These are phyloP conservation scores for Yponomeuta malinellus DNA, from an alignment of 2,888 invertebrate genomes.

Conservation along the genomic window DNA sequence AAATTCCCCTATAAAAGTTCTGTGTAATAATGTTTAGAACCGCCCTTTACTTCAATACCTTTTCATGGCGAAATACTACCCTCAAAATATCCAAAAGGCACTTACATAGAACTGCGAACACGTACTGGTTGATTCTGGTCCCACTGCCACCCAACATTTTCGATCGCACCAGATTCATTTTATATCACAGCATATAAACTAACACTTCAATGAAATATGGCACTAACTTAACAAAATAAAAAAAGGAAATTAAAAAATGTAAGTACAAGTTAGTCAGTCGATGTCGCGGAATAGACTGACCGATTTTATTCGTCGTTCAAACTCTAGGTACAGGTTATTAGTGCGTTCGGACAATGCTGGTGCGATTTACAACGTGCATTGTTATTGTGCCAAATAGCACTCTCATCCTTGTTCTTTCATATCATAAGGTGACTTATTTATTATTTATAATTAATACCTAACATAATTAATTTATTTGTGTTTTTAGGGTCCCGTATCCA, in stretches of 20 bases:
- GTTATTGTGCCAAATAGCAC: not conserved
- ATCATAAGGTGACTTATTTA: not conserved
- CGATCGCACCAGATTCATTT: conserved; percentile 60
- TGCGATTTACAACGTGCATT: not conserved
- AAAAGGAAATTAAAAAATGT: not conserved
- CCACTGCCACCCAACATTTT: conserved; percentile 61
- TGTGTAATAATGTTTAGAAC: too few relatives aligned
- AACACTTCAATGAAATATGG: not conserved
- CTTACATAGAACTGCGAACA: conserved; percentile 64
- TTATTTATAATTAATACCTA: too few relatives aligned
- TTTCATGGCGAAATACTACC: not conserved
- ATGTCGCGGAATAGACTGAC: not conserved
- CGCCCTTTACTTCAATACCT: not conserved
- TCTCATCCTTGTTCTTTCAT: not conserved
- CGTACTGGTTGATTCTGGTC: conserved; percentile 59
- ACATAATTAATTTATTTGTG: too few relatives aligned
- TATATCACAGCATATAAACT: conserved; percentile 12
- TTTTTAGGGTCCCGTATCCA: too few relatives aligned
- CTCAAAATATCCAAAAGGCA: conserved; percentile 23
- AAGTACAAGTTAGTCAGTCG: not conserved
- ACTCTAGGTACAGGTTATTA: not conserved
- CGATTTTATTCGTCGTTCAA: not conserved
- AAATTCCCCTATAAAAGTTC: not conserved
- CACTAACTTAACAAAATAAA: not conserved
- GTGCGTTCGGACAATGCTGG: not conserved